These are phyloP conservation scores for Anastatus disparis DNA, from an alignment of 1,140 invertebrate genomes.

Conservation along the genomic window DNA sequence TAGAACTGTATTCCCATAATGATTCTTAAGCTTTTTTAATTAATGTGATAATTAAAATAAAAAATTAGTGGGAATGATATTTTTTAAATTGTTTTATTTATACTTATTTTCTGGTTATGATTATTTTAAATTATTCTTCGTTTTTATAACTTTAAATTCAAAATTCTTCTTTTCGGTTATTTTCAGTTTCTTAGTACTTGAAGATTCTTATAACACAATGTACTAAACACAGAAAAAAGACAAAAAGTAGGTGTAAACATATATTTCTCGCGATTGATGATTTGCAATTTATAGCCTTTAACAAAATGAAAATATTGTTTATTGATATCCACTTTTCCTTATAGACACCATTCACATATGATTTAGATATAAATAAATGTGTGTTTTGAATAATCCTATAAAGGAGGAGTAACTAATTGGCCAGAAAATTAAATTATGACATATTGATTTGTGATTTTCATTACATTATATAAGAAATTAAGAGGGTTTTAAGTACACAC, in stretches of 20 bases:
- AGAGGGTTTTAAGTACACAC: no score
- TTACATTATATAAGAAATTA: no score
- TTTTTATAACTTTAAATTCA: slow-evolving; percentile 12
- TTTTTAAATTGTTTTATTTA: no score
- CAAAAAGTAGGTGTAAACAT: slow-evolving; percentile 51
- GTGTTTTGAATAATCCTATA: no score
- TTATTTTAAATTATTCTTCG: background rate
- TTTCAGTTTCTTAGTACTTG: slow-evolving; percentile 62
- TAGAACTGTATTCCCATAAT: background rate
- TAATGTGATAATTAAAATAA: no score
- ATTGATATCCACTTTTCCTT: slow-evolving; percentile 25
- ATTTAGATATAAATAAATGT: no score
- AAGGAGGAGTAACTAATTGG: no score
- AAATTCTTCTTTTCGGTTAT: slow-evolving; percentile 47
- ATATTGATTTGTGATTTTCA: no score
- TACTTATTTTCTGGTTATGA: background rate
- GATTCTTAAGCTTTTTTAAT: background rate
- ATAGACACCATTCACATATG: no score
- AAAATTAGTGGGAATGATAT: no score
- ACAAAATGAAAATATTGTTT: slow-evolving; percentile 40
- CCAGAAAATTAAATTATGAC: no score
- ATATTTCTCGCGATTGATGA: slow-evolving; percentile 25
- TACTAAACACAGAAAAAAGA: slow-evolving; percentile 48
- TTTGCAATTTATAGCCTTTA: slow-evolving; percentile 41
- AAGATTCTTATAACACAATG: slow-evolving; percentile 57